Percentiles rank a stretch among this genome's conserved stretches.
Evolutionary conservation across 2,888 invertebrate species (phyloP).

Genomic region (Phyllotreta striolata): DNA sequence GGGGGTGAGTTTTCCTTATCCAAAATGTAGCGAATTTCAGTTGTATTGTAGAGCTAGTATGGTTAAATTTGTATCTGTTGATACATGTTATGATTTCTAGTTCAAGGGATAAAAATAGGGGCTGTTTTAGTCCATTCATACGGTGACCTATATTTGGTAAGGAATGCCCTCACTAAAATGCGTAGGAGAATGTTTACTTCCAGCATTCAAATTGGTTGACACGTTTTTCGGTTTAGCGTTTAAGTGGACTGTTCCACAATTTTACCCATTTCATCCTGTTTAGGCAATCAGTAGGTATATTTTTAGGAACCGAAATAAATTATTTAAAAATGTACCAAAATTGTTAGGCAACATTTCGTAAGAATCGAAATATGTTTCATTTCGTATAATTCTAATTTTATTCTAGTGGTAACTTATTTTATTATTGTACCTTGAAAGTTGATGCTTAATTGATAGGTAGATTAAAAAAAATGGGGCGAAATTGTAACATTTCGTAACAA

Average conservation of each 20-base stretch:
- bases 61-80: neutral
- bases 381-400: too few relatives aligned
- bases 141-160: slow-evolving; percentile 27
- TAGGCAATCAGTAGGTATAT: neutral
- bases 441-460: too few relatives aligned
- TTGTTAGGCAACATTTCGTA: too few relatives aligned
- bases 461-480: too few relatives aligned
- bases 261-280: neutral
- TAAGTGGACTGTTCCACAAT: neutral
- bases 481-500: too few relatives aligned
- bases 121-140: slow-evolving; percentile 2
- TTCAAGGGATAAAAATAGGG: neutral
- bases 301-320: neutral
- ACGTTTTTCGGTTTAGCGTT: neutral
- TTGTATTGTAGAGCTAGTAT: neutral
- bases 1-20: slow-evolving; percentile 44
- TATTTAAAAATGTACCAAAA: too few relatives aligned
- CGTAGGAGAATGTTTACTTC: slow-evolving; percentile 27
- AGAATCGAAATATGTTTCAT: too few relatives aligned
- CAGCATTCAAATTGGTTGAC: slow-evolving; percentile 3
- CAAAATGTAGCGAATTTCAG: neutral
- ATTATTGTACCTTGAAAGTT: too few relatives aligned
- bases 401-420: too few relatives aligned
- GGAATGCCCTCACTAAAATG: slow-evolving; percentile 9
- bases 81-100: neutral